A percentile compares a stretch with the other conserved stretches of the same genome.
Evolutionary conservation across 2,797 vertebrate genomes (phyloP).

Genomic region (Chelidonichthys spinosus): DNA sequence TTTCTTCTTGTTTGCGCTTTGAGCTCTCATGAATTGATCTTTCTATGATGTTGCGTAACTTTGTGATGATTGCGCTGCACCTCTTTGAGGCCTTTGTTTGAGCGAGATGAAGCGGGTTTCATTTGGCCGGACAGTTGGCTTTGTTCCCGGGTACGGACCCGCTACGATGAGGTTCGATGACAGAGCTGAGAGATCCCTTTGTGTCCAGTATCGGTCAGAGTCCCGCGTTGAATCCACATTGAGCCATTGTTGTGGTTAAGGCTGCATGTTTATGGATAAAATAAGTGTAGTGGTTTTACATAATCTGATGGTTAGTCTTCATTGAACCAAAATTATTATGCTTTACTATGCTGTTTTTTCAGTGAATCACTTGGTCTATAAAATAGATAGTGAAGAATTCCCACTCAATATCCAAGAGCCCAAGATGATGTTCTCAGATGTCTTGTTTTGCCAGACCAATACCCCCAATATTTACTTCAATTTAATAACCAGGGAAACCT

Average conservation of each 20-base stretch:
- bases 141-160: constrained; percentile 68
- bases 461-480: neutral
- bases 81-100: constrained; percentile 75
- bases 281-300: constrained; percentile 10
- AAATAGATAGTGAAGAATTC: neutral
- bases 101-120: constrained; percentile 72
- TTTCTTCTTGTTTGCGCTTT: constrained; percentile 48
- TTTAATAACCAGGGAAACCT: neutral
- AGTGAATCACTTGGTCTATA: neutral
- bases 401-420: no score
- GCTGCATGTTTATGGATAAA: constrained; percentile 14
- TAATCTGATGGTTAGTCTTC: constrained; percentile 2
- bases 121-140: constrained; percentile 78
- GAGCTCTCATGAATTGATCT: constrained; percentile 70
- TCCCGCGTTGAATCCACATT: constrained; percentile 45
- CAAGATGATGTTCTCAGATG: no score
- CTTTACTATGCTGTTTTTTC: neutral
- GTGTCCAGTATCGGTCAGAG: constrained; percentile 56
- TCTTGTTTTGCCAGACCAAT: neutral
- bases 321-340: neutral
- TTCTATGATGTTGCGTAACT: constrained; percentile 75
- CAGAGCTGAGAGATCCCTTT: constrained; percentile 71
- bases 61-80: constrained; percentile 66
- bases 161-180: constrained; percentile 69
- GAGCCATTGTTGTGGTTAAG: constrained; percentile 45